Evolutionary conservation across 92 coral and sea anemone species (phyloP).

Genomic region (Ricordea florida): DNA sequence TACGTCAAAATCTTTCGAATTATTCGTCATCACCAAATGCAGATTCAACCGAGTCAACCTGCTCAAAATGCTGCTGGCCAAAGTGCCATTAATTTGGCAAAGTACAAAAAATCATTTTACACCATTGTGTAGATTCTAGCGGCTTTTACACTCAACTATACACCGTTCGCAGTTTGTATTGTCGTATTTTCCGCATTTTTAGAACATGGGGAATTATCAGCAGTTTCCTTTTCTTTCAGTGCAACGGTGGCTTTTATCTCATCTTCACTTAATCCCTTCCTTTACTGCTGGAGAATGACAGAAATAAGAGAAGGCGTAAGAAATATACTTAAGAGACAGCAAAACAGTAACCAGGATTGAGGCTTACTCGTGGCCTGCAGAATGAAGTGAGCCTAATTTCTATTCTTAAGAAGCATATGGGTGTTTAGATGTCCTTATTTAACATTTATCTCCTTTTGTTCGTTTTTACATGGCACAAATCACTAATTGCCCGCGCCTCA

Average conservation of each 20-base stretch:
- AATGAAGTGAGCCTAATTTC: too few relatives aligned
- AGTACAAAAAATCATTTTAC: neutral
- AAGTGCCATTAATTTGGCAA: neutral
- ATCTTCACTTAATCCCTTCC: neutral
- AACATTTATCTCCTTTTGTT: too few relatives aligned
- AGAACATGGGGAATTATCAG: too few relatives aligned
- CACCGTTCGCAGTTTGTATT: neutral
- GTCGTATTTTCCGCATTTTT: neutral
- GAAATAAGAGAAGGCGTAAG: neutral
- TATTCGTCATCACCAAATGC: neutral
- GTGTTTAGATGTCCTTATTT: too few relatives aligned
- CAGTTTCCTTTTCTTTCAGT: neutral
- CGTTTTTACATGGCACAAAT: too few relatives aligned
- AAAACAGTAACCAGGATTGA: too few relatives aligned
- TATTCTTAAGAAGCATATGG: too few relatives aligned
- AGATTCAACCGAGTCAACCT: neutral
- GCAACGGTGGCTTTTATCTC: neutral
- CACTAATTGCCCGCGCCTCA: too few relatives aligned
- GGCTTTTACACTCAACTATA: neutral
- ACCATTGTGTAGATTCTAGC: neutral
- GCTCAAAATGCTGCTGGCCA: neutral
- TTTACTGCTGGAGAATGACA: slow-evolving; percentile 18
- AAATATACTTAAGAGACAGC: neutral
- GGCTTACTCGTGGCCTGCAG: too few relatives aligned
- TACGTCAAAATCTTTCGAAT: neutral